A percentile compares a stretch with the other conserved stretches of the same genome.
These are phyloP conservation scores for Platycercus adscitus DNA, from an alignment of 2,113 vertebrate genomes.

Conservation along the genomic window DNA sequence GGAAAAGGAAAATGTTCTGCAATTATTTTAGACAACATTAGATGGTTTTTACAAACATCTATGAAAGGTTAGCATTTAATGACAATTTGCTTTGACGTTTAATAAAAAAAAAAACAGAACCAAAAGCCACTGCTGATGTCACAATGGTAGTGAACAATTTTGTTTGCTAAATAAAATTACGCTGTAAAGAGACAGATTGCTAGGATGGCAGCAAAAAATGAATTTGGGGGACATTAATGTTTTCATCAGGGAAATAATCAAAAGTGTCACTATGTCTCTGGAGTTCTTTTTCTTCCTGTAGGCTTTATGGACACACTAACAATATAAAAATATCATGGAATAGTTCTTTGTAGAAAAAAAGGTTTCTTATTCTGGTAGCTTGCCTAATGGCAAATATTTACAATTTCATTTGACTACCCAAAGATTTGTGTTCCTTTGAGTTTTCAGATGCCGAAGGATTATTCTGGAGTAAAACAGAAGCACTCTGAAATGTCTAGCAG, in stretches of 20 bases:
- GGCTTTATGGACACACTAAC: background rate
- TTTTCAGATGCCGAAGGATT: background rate
- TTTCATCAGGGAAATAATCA: background rate
- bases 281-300: background rate
- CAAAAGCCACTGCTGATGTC: background rate
- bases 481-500: background rate
- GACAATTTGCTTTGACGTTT: background rate
- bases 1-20: background rate
- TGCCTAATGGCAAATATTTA: background rate
- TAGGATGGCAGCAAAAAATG: background rate
- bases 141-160: background rate
- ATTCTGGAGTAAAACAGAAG: background rate
- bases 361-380: background rate
- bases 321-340: background rate
- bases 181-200: background rate
- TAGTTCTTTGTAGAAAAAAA: background rate
- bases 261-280: background rate
- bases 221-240: background rate
- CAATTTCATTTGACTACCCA: background rate
- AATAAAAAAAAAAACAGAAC: background rate
- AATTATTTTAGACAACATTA: background rate
- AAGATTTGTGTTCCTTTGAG: background rate
- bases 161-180: background rate
- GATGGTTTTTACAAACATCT: background rate
- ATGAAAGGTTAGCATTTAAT: background rate